Percentiles rank a stretch among this genome's conserved stretches.
phyloP scores from a whole-genome alignment of 2,888 invertebrate genomes.

The Oithona nana region DNA sequence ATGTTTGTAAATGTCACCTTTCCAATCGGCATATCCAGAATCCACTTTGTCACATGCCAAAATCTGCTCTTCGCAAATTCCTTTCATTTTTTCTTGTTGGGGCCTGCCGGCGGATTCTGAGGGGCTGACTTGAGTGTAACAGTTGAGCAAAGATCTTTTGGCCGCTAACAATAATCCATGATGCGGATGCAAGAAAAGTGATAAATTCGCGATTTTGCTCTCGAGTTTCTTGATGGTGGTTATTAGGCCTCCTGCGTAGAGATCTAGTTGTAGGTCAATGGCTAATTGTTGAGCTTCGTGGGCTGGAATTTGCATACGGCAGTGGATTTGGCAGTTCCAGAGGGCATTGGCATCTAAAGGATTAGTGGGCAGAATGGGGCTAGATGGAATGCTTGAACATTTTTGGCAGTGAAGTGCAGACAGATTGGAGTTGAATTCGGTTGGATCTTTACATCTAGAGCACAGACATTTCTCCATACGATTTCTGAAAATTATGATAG shows the following conservation, averaged over 20 bases:
- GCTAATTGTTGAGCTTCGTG: neutral
- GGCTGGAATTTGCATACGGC: neutral
- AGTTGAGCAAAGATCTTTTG: slow-evolving; percentile 1
- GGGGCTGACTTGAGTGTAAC: slow-evolving; percentile 3
- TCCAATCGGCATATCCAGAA: slow-evolving; percentile 1
- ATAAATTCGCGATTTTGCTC: neutral
- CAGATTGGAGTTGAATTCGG: neutral
- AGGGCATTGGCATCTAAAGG: neutral
- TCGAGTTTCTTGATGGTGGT: neutral
- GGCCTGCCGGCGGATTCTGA: neutral
- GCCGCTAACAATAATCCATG: neutral
- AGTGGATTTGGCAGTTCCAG: neutral
- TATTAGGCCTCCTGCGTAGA: neutral
- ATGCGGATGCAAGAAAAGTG: neutral
- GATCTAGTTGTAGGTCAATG: neutral
- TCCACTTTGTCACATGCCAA: neutral
- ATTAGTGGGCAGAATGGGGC: neutral
- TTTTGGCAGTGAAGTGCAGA: neutral
- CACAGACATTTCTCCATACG: neutral
- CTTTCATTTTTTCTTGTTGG: neutral
- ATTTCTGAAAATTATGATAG: too few relatives aligned
- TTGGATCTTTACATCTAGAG: neutral
- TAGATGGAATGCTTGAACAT: neutral
- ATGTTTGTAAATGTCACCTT: neutral
- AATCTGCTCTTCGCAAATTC: neutral